Base-by-base conservation (phyloP, 2,888 invertebrate species). In the Lordiphosa andalusiaca region DNA sequence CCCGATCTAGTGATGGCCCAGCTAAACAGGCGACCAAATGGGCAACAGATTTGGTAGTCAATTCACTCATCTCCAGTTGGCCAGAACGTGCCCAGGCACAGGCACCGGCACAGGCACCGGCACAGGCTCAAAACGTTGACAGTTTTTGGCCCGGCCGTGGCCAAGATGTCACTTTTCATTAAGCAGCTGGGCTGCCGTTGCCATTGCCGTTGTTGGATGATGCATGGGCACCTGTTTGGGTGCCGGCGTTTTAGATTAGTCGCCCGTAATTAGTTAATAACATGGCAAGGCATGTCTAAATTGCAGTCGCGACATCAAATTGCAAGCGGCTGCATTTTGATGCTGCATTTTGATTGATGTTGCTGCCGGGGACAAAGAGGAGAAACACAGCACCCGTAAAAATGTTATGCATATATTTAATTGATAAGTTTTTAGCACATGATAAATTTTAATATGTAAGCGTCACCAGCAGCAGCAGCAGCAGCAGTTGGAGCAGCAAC, bases 401-500 rank as follows among this genome's bases (percentile, higher is more conserved):
- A 73, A 75, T 81, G 73, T 80, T 83, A 86, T 86, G 85, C 87
- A 86, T 81, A 75, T 73, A 77, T 86, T 87, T 87, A 87, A 87
- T 87, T 87, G 87, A 87, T 87, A 86, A 85, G 85, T 85, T 87
- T 87, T 87, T 87, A 87, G 78, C 87, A 87, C 87, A 87, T 87
- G 86, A 87, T 87, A 87, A 87, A 87, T 87, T 87, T 86, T 83
- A 75, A 75, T 80, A 74, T 73, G 49, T 56, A 47, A 53, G 53
- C 21, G 42, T 42, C 36, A 19, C 38, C 39, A 33, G 50, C 63
- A 67, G 66, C 71, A 66, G 52, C 55, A 49, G 59, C 68, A 66
- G 56, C 50, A 62, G 7, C 44, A 50, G 10, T 13, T 30, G 10
- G 47, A 49, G 36, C 16, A 49, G 37, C 39, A 21, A 47, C 19